phyloP scores from a whole-genome alignment of 2,888 invertebrate genomes.

The Apamea monoglypha region DNA sequence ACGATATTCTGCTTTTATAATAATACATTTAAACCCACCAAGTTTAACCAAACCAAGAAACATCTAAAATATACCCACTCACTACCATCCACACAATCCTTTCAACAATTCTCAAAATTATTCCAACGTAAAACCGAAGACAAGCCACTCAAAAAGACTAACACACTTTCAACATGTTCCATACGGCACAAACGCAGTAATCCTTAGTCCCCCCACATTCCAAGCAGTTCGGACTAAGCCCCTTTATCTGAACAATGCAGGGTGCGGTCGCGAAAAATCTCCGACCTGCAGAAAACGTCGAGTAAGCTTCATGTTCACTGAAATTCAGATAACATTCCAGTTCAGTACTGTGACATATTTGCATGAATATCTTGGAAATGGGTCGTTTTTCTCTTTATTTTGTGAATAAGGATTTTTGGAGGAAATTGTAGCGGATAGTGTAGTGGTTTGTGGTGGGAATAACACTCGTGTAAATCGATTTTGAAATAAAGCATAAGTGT shows the following conservation, averaged over 20 bases:
- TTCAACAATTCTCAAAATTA: background rate
- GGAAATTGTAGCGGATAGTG: background rate
- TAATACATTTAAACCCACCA: too few relatives aligned
- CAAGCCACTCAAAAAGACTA: conserved; percentile 23
- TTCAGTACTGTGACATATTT: conserved; percentile 29
- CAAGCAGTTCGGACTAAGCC: conserved; percentile 50
- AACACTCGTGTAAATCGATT: background rate
- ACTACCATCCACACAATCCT: background rate
- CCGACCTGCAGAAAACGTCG: conserved; percentile 26
- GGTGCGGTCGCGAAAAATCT: conserved; percentile 57
- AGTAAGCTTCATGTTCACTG: conserved; percentile 35
- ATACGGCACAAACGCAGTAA: conserved; percentile 28
- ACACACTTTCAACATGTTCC: conserved; percentile 25
- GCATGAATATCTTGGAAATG: conserved; percentile 12
- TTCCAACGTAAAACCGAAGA: background rate
- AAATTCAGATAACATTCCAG: conserved; percentile 32
- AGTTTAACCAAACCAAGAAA: background rate
- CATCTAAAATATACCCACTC: too few relatives aligned
- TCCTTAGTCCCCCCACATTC: conserved; percentile 10
- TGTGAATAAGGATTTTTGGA: background rate
- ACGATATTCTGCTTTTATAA: background rate
- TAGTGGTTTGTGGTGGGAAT: background rate
- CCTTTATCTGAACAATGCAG: conserved; percentile 55
- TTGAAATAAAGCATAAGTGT: background rate
- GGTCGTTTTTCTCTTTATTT: background rate